Evolutionary conservation across 1,140 invertebrate species (phyloP).

Genomic region (Mercenaria mercenaria): DNA sequence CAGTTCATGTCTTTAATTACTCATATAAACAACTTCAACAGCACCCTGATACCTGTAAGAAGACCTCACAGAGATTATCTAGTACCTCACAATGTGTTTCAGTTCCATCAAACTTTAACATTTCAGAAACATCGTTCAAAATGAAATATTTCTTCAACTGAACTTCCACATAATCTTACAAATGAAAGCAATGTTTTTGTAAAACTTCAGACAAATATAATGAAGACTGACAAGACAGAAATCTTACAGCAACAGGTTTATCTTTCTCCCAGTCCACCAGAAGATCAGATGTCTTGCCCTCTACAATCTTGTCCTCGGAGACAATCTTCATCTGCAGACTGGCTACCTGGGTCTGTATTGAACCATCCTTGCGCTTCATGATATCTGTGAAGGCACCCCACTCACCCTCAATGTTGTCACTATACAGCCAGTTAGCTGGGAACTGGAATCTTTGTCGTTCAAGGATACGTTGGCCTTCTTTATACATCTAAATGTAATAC

Average conservation of each 20-base stretch:
- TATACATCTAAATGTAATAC: conserved; percentile 87
- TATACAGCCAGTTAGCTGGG: conserved; percentile 98
- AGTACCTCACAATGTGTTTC: no score
- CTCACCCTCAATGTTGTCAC: conserved; percentile 99
- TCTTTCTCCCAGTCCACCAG: conserved; percentile 98
- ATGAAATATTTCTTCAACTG: no score
- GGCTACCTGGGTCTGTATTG: conserved; percentile 98
- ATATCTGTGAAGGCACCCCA: conserved; percentile 99
- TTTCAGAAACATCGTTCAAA: no score
- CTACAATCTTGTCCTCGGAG: conserved; percentile 99
- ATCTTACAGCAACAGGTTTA: conserved; percentile 94
- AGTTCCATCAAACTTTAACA: no score
- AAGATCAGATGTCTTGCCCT: conserved; percentile 96
- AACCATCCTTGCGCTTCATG: conserved; percentile 98
- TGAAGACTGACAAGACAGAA: not conserved
- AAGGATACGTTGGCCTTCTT: conserved; percentile 98
- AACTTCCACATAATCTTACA: no score
- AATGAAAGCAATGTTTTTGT: no score
- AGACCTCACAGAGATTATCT: no score
- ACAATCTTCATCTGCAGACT: conserved; percentile 99
- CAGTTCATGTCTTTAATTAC: no score
- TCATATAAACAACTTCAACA: no score
- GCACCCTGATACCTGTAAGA: no score
- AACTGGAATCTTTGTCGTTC: conserved; percentile 99
- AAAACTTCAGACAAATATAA: no score